A percentile compares a stretch with the other conserved stretches of the same genome.
These are phyloP conservation scores for Crax fasciolata DNA, from an alignment of 2,797 vertebrate species.

Conservation along the genomic window DNA sequence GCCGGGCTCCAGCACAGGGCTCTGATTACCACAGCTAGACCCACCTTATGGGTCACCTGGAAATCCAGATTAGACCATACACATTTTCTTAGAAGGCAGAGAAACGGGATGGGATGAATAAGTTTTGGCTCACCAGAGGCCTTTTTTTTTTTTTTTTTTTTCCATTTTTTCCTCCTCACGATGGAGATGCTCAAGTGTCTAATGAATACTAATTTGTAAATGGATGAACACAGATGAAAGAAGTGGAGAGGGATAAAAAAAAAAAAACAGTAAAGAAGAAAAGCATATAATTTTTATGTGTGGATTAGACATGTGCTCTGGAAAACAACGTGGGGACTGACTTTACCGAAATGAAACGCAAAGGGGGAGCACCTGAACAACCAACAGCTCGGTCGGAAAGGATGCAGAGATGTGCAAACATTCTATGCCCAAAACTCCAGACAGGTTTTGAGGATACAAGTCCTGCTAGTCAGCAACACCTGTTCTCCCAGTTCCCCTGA, in stretches of 20 bases:
- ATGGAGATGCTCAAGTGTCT: slow-evolving; percentile 37
- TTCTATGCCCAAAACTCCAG: not conserved
- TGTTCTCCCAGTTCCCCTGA: not conserved
- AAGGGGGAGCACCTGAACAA: not conserved
- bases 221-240: not conserved
- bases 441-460: not conserved
- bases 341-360: not conserved
- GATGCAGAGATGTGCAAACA: not conserved
- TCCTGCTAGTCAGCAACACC: not conserved
- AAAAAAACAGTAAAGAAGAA: not conserved
- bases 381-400: not conserved
- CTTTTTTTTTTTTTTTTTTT: no score
- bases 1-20: slow-evolving; percentile 21
- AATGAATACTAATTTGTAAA: slow-evolving; percentile 39
- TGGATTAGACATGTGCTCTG: not conserved
- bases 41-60: slow-evolving; percentile 40
- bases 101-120: slow-evolving; percentile 29
- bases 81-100: slow-evolving; percentile 54
- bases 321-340: not conserved
- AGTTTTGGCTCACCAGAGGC: slow-evolving; percentile 36
- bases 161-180: not conserved
- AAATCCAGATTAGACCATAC: slow-evolving; percentile 45
- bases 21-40: slow-evolving; percentile 66
- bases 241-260: not conserved
- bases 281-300: not conserved